These are phyloP conservation scores for Notothenia rossii DNA, from an alignment of 2,113 vertebrate genomes.

Conservation along the genomic window DNA sequence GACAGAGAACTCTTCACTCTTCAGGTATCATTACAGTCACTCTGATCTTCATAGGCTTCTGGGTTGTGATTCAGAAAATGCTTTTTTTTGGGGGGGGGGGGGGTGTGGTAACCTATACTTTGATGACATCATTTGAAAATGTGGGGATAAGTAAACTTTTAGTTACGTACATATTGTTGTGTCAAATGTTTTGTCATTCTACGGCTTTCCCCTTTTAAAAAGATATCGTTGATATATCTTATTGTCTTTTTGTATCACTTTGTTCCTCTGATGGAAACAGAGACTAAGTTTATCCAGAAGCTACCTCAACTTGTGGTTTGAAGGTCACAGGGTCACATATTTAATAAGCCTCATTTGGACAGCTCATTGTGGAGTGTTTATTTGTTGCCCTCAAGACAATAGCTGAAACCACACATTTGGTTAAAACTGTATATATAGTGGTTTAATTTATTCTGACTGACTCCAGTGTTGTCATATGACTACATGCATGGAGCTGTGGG, in stretches of 20 bases:
- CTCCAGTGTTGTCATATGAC: background rate
- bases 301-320: background rate
- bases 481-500: background rate
- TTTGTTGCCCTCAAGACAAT: background rate
- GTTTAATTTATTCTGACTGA: background rate
- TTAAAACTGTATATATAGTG: background rate
- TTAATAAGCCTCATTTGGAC: background rate
- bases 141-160: background rate
- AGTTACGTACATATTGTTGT: no score
- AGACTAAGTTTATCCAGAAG: no score
- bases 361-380: background rate
- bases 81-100: background rate
- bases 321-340: background rate
- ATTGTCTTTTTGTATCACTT: no score
- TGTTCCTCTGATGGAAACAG: no score
- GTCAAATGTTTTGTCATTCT: no score
- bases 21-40: conserved; percentile 42
- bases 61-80: conserved; percentile 10
- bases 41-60: conserved; percentile 24
- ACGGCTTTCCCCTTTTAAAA: no score
- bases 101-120: background rate
- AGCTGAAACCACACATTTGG: background rate
- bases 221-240: no score
- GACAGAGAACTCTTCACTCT: conserved; percentile 26
- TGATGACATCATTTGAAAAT: background rate